Conservation (phyloP, 2,888 invertebrate species). For the Euplagia quadripunctaria region DNA sequence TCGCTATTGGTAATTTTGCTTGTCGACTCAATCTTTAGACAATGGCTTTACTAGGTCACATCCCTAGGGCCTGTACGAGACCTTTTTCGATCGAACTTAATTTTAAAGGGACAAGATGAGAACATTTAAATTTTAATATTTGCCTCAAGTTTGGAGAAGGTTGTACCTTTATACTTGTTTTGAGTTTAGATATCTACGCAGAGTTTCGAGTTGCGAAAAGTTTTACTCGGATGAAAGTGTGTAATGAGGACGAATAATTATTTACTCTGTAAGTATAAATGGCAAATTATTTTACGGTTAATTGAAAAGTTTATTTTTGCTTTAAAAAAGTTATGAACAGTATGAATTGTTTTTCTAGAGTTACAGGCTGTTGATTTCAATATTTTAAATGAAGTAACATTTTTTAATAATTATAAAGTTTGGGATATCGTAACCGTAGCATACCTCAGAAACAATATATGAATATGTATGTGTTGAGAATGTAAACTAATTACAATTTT, state of each 20-base stretch:
- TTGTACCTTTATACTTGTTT: conserved; percentile 2
- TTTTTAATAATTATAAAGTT: too few species aligned
- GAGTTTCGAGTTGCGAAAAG: background rate
- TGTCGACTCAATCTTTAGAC: conserved; percentile 21
- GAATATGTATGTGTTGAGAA: too few species aligned
- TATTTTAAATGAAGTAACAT: background rate
- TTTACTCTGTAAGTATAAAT: background rate
- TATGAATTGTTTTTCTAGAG: background rate
- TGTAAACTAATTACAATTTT: too few species aligned
- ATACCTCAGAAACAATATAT: too few species aligned
- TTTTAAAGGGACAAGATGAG: conserved; percentile 28
- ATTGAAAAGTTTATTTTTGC: conserved; percentile 1
- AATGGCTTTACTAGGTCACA: conserved; percentile 23
- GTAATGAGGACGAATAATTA: conserved; percentile 2
- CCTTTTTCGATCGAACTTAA: conserved; percentile 31
- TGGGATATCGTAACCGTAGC: too few species aligned
- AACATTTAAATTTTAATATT: conserved; percentile 18
- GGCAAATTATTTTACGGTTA: conserved; percentile 2
- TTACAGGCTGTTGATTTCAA: background rate
- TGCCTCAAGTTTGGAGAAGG: conserved; percentile 1
- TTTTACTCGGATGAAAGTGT: background rate
- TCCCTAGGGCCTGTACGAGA: conserved; percentile 20
- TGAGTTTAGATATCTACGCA: background rate
- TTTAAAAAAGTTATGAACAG: background rate
- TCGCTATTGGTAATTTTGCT: conserved; percentile 15